phyloP scores from a whole-genome alignment of 2,797 vertebrate species.

The Uromys caudimaculatus region DNA sequence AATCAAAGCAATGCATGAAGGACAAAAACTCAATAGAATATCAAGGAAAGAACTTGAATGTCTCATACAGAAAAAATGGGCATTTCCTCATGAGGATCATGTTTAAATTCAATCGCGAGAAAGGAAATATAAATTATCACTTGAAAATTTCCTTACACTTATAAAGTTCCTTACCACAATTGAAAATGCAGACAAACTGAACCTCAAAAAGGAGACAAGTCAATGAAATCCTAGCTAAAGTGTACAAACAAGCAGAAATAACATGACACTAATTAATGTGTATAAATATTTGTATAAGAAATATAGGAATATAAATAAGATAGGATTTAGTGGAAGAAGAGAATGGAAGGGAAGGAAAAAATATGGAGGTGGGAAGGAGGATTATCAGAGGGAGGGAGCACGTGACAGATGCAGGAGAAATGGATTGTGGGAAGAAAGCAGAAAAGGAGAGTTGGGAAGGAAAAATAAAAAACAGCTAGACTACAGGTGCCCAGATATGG shows the following conservation, averaged over 20 bases:
- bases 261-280: background rate
- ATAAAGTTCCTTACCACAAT: background rate
- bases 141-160: background rate
- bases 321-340: background rate
- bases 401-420: background rate
- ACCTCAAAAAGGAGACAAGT: background rate
- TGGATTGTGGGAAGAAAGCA: background rate
- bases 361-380: too few relatives aligned
- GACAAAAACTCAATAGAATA: background rate
- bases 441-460: too few relatives aligned
- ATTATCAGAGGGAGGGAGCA: background rate
- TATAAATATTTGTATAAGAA: background rate
- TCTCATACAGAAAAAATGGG: background rate
- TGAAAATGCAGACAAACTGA: background rate
- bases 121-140: background rate
- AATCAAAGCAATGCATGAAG: constrained; percentile 45
- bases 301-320: background rate
- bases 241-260: background rate
- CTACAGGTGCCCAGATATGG: background rate
- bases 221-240: background rate
- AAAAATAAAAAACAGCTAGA: background rate
- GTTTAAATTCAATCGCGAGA: background rate
- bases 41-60: background rate
- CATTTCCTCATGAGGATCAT: background rate
- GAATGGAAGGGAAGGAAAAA: background rate